Conservation (phyloP, 2,797 vertebrate genomes). For the Sebastes nivosus region DNA sequence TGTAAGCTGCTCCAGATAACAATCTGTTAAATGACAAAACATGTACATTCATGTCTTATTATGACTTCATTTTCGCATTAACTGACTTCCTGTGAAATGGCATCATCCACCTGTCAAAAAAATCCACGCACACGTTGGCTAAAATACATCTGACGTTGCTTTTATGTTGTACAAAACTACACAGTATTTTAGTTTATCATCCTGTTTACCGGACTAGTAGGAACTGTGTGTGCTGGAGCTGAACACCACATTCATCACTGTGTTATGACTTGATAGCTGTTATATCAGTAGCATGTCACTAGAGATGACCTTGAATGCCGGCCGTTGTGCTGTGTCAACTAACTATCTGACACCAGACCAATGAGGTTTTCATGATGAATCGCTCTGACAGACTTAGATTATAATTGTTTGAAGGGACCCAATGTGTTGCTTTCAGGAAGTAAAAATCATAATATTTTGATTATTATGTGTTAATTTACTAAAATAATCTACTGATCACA, state of each 20-base stretch:
- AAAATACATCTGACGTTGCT: background rate
- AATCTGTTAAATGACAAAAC: slow-evolving; percentile 4
- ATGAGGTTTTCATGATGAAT: background rate
- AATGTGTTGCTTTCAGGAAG: background rate
- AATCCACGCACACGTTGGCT: background rate
- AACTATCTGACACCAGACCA: background rate
- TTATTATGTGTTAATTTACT: background rate
- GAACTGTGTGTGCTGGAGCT: background rate
- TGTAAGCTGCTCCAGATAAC: slow-evolving; percentile 23
- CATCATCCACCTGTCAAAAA: background rate
- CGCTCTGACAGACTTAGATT: background rate
- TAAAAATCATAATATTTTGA: background rate
- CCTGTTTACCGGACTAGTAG: background rate
- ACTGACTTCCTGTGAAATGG: background rate
- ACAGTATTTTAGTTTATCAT: background rate
- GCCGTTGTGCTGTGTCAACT: background rate
- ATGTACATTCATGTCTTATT: background rate
- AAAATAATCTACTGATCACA: background rate
- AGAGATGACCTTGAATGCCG: background rate
- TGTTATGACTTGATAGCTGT: background rate
- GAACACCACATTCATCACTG: background rate
- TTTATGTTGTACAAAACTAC: background rate
- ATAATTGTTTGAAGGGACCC: background rate
- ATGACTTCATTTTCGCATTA: background rate
- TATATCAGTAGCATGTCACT: background rate